phyloP scores from a whole-genome alignment of 2,113 vertebrate species.

The Chauna torquata region DNA sequence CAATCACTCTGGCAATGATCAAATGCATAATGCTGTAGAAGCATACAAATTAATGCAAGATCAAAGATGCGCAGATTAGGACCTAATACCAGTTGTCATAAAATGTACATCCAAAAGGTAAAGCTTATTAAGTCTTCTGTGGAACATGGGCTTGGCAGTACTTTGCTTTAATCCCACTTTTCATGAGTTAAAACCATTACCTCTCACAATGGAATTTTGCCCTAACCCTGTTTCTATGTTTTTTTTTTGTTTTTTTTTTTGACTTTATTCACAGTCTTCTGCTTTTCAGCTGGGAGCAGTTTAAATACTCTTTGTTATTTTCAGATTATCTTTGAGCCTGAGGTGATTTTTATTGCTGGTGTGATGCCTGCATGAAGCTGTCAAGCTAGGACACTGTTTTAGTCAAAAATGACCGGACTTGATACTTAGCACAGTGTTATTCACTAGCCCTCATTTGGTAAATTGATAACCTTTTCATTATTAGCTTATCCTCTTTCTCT shows the following conservation, averaged over 20 bases:
- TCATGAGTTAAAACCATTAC: background rate
- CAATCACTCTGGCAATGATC: background rate
- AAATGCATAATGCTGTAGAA: background rate
- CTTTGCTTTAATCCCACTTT: background rate
- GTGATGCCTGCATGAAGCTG: background rate
- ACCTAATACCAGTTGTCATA: background rate
- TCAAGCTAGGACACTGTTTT: background rate
- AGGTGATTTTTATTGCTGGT: background rate
- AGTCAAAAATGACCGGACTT: background rate
- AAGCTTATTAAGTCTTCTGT: background rate
- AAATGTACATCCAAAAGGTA: fast-evolving
- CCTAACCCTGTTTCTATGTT: background rate
- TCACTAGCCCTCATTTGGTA: background rate
- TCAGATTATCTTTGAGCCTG: background rate
- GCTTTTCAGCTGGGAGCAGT: background rate
- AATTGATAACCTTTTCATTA: constrained; percentile 23
- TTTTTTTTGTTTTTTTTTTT: background rate
- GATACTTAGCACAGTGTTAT: background rate
- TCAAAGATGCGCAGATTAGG: background rate
- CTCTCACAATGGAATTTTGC: background rate
- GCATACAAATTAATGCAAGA: background rate
- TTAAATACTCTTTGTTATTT: background rate
- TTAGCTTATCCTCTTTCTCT: background rate
- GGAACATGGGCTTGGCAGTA: background rate
- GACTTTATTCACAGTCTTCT: background rate